phyloP scores from a whole-genome alignment of 2,888 invertebrate species.

The Tetanocera ferruginea region DNA sequence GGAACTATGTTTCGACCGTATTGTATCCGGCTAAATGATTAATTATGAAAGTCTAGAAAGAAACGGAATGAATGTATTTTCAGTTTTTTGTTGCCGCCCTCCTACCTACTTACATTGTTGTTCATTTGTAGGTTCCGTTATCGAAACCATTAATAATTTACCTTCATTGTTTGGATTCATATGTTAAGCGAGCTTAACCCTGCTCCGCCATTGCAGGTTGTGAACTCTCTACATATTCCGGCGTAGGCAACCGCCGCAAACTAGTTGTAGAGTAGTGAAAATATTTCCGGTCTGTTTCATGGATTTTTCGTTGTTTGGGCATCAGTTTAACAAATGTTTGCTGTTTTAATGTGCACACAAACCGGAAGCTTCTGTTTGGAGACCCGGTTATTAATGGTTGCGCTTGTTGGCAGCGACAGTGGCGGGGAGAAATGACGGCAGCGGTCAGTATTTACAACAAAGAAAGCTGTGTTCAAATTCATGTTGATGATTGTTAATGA shows the following conservation, averaged over 20 bases:
- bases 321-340: neutral
- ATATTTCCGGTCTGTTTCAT: neutral
- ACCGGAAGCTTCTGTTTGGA: neutral
- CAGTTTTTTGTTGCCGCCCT: neutral
- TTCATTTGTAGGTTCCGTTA: no score
- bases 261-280: no score
- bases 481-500: constrained; percentile 7
- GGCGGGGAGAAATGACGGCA: neutral
- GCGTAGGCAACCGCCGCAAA: no score
- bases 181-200: no score
- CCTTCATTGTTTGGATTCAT: no score
- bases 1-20: constrained; percentile 3
- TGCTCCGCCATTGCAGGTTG: no score
- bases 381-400: neutral
- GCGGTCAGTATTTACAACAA: neutral
- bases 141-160: no score
- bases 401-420: neutral
- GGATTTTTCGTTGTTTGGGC: neutral
- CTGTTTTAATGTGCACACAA: constrained; percentile 4
- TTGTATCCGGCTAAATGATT: constrained; percentile 45
- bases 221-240: no score
- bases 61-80: neutral
- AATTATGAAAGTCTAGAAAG: constrained; percentile 39
- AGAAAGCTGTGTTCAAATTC: neutral
- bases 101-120: no score